Evolutionary conservation across 1,140 invertebrate species (phyloP).

Genomic region (Drosophila kepulauana): DNA sequence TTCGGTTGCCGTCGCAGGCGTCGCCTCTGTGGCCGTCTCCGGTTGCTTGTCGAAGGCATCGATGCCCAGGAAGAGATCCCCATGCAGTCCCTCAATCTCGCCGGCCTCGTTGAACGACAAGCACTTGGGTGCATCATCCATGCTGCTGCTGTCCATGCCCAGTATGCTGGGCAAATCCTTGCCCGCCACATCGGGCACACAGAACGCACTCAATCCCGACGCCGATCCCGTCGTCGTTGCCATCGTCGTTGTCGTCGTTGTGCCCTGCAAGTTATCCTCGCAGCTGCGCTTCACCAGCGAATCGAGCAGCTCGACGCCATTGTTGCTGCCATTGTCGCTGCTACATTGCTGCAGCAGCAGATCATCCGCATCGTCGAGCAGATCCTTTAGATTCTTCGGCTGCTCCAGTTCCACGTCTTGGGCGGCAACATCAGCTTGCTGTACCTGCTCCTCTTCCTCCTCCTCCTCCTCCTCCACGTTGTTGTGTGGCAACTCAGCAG

Average conservation of each 20-base stretch:
- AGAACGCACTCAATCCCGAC: slow-evolving; percentile 54
- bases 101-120: slow-evolving; percentile 84
- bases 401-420: slow-evolving; percentile 6
- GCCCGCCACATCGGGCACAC: slow-evolving; percentile 86
- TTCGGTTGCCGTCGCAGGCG: background rate
- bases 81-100: slow-evolving; percentile 82
- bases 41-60: slow-evolving; percentile 77
- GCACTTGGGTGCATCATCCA: slow-evolving; percentile 80
- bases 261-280: slow-evolving; percentile 85
- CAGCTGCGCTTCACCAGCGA: slow-evolving; percentile 87
- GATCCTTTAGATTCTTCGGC: slow-evolving; percentile 79
- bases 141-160: slow-evolving; percentile 84
- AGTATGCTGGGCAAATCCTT: slow-evolving; percentile 73
- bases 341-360: slow-evolving; percentile 85
- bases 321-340: slow-evolving; percentile 85
- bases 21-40: slow-evolving; percentile 25
- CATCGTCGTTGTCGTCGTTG: slow-evolving; percentile 2
- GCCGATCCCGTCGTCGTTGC: slow-evolving; percentile 6
- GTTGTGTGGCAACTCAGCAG: background rate
- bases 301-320: slow-evolving; percentile 86
- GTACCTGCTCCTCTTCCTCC: slow-evolving; percentile 17
- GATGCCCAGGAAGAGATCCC: slow-evolving; percentile 75
- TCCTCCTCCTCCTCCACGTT: slow-evolving; percentile 7
- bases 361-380: slow-evolving; percentile 83
- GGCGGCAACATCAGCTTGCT: background rate